These are phyloP conservation scores for Allacma fusca DNA, from an alignment of 2,888 invertebrate genomes.

Conservation along the genomic window DNA sequence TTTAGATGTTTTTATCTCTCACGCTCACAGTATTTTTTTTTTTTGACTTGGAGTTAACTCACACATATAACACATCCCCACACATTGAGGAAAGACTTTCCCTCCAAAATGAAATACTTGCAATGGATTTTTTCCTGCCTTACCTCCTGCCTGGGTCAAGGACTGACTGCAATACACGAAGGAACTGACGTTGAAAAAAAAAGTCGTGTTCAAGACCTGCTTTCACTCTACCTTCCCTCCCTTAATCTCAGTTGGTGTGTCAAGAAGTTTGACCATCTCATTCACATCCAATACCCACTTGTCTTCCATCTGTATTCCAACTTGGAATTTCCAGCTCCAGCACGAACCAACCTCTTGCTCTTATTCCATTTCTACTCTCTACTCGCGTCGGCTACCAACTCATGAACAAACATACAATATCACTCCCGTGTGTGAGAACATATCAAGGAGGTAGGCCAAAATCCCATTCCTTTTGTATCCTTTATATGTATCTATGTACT, in stretches of 20 bases:
- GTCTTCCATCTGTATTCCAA: slow-evolving; percentile 7
- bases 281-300: neutral
- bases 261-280: slow-evolving; percentile 7
- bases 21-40: neutral
- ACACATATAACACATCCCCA: neutral
- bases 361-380: neutral
- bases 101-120: neutral
- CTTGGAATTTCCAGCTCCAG: neutral
- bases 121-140: neutral
- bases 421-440: too few relatives aligned
- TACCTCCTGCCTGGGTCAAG: slow-evolving; percentile 6
- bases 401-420: too few relatives aligned
- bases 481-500: too few relatives aligned
- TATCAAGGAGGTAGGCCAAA: too few relatives aligned
- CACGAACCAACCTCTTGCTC: neutral
- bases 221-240: neutral
- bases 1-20: neutral
- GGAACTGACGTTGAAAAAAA: neutral
- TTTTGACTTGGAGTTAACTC: too few relatives aligned
- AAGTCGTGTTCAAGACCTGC: slow-evolving; percentile 9
- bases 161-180: neutral
- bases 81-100: neutral
- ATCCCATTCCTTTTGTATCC: too few relatives aligned
- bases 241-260: slow-evolving; percentile 7
- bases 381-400: too few relatives aligned